These are phyloP conservation scores for Hydropotes inermis DNA, from an alignment of 2,113 vertebrate species.

Conservation along the genomic window DNA sequence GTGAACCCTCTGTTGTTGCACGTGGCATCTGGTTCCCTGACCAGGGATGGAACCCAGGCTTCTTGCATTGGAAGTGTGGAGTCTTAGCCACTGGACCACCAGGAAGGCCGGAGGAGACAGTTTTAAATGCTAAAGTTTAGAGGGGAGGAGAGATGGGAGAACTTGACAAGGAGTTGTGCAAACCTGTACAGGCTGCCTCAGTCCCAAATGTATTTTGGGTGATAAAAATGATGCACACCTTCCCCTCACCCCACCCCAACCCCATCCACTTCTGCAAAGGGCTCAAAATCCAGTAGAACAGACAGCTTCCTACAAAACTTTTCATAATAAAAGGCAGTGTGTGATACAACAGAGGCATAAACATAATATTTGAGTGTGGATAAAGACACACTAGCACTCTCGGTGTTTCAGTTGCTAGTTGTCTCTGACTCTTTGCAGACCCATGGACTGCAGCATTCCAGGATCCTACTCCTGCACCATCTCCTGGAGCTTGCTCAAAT, in stretches of 20 bases:
- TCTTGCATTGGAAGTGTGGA: fast-evolving
- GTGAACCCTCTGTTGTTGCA: background rate
- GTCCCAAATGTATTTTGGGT: fast-evolving
- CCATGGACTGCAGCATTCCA: background rate
- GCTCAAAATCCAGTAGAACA: background rate
- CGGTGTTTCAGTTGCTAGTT: fast-evolving
- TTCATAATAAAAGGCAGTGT: background rate
- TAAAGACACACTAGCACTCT: background rate
- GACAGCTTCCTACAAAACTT: background rate
- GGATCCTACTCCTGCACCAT: background rate
- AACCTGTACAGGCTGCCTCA: background rate
- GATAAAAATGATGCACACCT: background rate
- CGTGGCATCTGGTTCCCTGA: background rate
- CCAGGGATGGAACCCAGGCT: background rate
- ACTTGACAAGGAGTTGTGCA: no score
- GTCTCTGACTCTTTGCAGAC: background rate
- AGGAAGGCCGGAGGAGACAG: background rate
- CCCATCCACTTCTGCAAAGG: background rate
- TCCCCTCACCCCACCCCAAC: background rate
- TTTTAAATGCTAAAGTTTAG: background rate
- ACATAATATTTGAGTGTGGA: no score
- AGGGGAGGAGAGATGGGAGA: background rate
- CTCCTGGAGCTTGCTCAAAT: background rate
- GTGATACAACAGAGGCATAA: background rate
- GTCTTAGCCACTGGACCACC: background rate